These are phyloP conservation scores for Augiades crinisus DNA, from an alignment of 2,888 invertebrate genomes.

Conservation along the genomic window DNA sequence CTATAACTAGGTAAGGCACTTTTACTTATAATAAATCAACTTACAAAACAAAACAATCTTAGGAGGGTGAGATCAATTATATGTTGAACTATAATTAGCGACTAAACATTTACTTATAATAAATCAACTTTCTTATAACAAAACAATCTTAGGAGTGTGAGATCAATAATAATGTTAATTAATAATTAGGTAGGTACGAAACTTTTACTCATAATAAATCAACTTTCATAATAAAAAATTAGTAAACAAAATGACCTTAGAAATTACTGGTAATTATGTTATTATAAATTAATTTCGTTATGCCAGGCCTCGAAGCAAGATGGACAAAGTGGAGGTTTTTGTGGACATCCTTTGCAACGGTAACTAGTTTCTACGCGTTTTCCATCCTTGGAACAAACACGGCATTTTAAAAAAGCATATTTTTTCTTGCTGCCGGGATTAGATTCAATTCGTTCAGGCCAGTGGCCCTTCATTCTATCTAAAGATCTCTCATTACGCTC, in stretches of 20 bases:
- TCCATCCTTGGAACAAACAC: conserved; percentile 32
- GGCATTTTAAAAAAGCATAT: conserved; percentile 31
- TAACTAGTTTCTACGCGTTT: conserved; percentile 30
- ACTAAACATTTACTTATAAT: conserved; percentile 24
- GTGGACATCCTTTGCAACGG: conserved; percentile 30
- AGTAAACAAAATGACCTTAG: conserved; percentile 23
- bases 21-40: conserved; percentile 23
- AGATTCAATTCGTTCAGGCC: conserved; percentile 30
- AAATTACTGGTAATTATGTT: conserved; percentile 24
- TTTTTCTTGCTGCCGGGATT: conserved; percentile 25
- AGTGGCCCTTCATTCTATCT: no score
- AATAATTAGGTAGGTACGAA: conserved; percentile 23
- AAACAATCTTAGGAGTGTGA: no score
- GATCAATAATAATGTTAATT: no score
- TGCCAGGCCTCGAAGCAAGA: conserved; percentile 32
- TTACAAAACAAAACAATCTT: conserved; percentile 21
- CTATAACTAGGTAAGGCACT: conserved; percentile 22
- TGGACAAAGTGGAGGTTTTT: conserved; percentile 32
- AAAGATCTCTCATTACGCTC: no score
- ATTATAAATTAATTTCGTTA: conserved; percentile 28
- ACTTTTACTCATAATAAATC: conserved; percentile 25
- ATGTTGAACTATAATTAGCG: no score
- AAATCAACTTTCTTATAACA: conserved; percentile 23
- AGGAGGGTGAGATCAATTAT: no score
- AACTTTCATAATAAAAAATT: conserved; percentile 22